Conservation (phyloP, 2,797 vertebrate genomes). For the Ciconia nigra region DNA sequence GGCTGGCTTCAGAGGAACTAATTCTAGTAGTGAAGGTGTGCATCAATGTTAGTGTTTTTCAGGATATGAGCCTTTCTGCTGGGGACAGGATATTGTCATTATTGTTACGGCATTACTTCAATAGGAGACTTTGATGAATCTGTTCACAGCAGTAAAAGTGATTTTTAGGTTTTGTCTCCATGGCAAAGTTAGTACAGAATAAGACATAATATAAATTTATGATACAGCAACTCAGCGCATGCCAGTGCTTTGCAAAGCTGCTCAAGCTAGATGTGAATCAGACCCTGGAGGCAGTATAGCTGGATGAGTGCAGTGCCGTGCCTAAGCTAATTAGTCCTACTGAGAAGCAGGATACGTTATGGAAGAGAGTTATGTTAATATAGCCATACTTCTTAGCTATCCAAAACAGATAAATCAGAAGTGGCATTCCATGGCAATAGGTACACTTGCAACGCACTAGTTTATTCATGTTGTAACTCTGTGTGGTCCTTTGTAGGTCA, state of each 20-base stretch:
- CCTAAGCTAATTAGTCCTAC: constrained; percentile 49
- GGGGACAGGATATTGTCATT: neutral
- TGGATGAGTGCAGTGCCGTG: neutral
- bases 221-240: neutral
- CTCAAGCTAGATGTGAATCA: constrained; percentile 24
- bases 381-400: neutral
- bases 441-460: neutral
- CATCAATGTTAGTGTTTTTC: neutral
- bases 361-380: constrained; percentile 11
- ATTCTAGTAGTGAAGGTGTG: neutral
- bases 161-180: constrained; percentile 35
- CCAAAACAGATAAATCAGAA: neutral
- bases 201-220: neutral
- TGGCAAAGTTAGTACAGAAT: neutral
- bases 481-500: neutral
- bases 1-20: neutral
- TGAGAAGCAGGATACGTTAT: neutral
- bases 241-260: neutral
- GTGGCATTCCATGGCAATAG: neutral
- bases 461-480: neutral
- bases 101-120: neutral
- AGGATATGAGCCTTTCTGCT: neutral
- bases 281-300: neutral
- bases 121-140: neutral
- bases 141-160: neutral